phyloP scores from a whole-genome alignment of 2,113 vertebrate species.

The Ibidorhyncha struthersii region DNA sequence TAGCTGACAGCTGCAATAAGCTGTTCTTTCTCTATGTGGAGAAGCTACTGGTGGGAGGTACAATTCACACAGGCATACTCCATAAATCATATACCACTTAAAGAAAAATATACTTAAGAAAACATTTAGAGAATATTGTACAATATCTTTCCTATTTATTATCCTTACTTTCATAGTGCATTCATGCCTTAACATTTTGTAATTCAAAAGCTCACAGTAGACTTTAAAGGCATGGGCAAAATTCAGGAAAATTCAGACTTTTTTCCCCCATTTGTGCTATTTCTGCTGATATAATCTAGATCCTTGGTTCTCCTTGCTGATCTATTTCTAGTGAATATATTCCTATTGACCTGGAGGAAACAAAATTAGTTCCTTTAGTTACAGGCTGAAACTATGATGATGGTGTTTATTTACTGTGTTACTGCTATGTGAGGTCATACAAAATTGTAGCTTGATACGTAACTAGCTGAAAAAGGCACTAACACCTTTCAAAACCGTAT shows the following conservation, averaged over 20 bases:
- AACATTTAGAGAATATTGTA: background rate
- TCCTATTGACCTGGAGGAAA: background rate
- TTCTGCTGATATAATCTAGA: background rate
- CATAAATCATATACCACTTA: conserved; percentile 35
- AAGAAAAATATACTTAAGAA: conserved; percentile 13
- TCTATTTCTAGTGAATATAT: background rate
- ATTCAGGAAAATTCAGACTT: background rate
- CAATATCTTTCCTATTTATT: background rate
- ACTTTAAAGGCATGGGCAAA: background rate
- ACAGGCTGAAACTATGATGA: background rate
- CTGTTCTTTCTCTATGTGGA: background rate
- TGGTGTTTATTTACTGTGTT: background rate
- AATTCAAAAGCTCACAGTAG: background rate
- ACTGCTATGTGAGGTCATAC: background rate
- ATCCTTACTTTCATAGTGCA: background rate
- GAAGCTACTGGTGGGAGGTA: conserved; percentile 45
- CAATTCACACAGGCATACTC: background rate
- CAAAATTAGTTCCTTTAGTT: background rate
- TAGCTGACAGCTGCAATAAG: conserved; percentile 53
- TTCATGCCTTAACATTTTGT: background rate
- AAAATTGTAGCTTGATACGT: background rate
- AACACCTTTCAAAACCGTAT: background rate
- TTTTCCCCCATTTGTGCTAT: background rate
- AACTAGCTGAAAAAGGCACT: background rate
- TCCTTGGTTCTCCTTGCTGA: background rate